These are phyloP conservation scores for Zapornia atra DNA, from an alignment of 2,113 vertebrate genomes.

Conservation along the genomic window DNA sequence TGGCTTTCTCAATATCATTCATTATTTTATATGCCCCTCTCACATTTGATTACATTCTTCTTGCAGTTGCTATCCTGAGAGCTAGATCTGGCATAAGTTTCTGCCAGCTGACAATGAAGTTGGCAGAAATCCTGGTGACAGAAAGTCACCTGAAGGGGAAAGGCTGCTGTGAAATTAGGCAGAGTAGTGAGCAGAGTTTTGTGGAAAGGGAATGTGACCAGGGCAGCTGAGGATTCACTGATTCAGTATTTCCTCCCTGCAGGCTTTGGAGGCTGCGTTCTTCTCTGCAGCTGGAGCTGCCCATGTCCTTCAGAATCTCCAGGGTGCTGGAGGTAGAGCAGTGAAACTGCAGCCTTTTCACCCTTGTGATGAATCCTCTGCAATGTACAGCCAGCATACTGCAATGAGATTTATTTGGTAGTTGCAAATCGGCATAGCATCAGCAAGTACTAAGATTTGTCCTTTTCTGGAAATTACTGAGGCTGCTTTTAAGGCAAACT, in stretches of 20 bases:
- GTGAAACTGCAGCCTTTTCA: not conserved
- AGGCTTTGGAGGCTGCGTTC: not conserved
- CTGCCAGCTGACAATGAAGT: not conserved
- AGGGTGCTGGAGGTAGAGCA: not conserved
- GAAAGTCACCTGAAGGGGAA: not conserved
- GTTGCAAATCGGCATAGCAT: not conserved
- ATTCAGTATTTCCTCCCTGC: not conserved
- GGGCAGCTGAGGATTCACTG: not conserved
- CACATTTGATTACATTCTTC: not conserved
- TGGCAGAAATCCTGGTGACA: not conserved
- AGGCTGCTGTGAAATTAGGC: not conserved
- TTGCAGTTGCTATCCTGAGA: not conserved
- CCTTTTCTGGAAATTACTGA: not conserved
- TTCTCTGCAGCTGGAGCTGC: not conserved
- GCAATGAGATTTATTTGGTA: not conserved
- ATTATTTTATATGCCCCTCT: not conserved
- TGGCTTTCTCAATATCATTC: not conserved
- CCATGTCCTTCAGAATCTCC: not conserved
- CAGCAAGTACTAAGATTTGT: not conserved
- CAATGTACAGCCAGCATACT: not conserved
- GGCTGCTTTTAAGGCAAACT: not conserved
- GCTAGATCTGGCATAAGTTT: not conserved
- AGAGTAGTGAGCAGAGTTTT: not conserved
- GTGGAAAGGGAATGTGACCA: accelerated
- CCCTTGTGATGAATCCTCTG: not conserved